Conservation (phyloP, 2,113 vertebrate genomes). For the Oenanthe oenanthe region DNA sequence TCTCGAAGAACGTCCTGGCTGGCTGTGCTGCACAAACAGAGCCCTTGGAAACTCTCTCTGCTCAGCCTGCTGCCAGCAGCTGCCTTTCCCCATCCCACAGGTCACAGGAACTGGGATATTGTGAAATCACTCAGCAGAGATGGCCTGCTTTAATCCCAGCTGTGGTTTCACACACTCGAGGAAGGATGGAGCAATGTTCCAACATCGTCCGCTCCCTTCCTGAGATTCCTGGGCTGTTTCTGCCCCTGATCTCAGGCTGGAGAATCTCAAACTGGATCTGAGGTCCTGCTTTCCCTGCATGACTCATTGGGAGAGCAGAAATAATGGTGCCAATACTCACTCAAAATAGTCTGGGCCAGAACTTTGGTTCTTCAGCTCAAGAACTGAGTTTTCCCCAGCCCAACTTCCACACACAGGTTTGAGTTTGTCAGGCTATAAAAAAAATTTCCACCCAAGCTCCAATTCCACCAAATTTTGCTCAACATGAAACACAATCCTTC, state of each 20-base stretch:
- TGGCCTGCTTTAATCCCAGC: constrained; percentile 19
- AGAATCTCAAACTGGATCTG: background rate
- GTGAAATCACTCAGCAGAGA: constrained; percentile 35
- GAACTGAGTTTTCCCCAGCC: background rate
- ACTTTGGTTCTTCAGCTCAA: background rate
- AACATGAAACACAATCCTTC: background rate
- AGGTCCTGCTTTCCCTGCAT: background rate
- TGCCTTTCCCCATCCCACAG: background rate
- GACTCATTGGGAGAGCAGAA: background rate
- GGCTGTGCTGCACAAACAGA: background rate
- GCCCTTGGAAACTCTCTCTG: background rate
- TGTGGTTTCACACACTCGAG: constrained; percentile 29
- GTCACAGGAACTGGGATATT: constrained; percentile 17
- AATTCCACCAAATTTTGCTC: background rate
- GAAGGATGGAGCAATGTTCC: constrained; percentile 53
- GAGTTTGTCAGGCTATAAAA: background rate
- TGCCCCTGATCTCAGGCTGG: background rate
- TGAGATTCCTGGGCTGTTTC: background rate
- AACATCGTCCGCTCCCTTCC: constrained; percentile 20
- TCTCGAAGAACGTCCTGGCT: background rate
- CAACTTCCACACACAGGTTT: background rate
- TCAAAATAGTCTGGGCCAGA: background rate
- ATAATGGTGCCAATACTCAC: background rate
- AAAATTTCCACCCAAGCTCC: background rate
- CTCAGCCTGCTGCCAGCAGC: background rate